Evolutionary conservation across 1,140 invertebrate species (phyloP).

Genomic region (Sinonovacula constricta): DNA sequence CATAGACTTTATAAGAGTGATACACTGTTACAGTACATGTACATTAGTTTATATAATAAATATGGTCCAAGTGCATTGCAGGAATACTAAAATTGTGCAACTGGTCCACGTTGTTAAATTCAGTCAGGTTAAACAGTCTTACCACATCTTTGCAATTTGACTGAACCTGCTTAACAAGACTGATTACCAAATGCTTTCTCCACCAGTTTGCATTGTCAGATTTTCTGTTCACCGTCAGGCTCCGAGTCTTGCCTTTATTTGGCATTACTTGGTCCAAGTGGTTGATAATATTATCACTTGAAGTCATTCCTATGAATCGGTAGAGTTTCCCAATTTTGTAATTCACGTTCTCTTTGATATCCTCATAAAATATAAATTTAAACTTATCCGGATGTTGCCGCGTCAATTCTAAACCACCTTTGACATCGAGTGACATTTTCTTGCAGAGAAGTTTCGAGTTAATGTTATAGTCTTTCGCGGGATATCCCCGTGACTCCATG

Average conservation of each 20-base stretch:
- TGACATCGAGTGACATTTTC: slow-evolving; percentile 15
- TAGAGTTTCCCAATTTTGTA: background rate
- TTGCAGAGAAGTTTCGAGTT: slow-evolving; percentile 13
- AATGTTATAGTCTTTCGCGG: background rate
- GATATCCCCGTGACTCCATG: slow-evolving; percentile 21
- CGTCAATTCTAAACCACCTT: background rate
- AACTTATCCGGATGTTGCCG: slow-evolving; percentile 9
- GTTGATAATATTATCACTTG: background rate
- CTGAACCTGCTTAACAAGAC: background rate
- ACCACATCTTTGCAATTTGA: too few relatives aligned
- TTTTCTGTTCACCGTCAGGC: too few relatives aligned
- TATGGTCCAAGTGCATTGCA: too few relatives aligned
- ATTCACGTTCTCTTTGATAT: background rate
- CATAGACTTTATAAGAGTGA: too few relatives aligned
- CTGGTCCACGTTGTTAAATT: too few relatives aligned
- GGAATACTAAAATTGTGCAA: too few relatives aligned
- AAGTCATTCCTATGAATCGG: slow-evolving; percentile 23
- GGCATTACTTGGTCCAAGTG: background rate
- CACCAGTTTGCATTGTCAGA: background rate
- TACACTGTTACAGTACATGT: too few relatives aligned
- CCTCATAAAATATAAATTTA: slow-evolving; percentile 26
- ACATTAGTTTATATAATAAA: too few relatives aligned
- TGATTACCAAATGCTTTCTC: background rate
- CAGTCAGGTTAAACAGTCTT: too few relatives aligned
- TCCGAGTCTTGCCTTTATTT: background rate